Base-by-base conservation (phyloP, 2,888 invertebrate species). In the Ennomos fuscantarius region DNA sequence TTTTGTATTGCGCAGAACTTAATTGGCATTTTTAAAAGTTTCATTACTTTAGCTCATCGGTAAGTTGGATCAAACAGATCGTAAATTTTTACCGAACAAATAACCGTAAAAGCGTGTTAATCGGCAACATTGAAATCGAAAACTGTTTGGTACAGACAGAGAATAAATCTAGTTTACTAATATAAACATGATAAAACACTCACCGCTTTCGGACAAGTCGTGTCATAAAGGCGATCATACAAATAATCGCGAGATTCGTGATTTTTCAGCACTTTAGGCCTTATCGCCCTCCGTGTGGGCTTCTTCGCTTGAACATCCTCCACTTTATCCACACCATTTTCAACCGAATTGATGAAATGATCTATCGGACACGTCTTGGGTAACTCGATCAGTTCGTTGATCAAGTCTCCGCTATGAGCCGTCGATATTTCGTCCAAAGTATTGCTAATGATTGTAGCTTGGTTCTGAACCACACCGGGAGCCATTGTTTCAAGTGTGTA, bases 191-290 rank as follows among this genome's bases (percentile, higher is more conserved):
- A 34, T 12, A 41, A 10, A 24, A 40, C 33, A 86, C 90, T 88
- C 64, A 91, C 90, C 76, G 66, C 74, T 60, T 86, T 82, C 1
- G 92, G 91, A 62, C 89, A 88, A 2, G 82, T 76, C 1, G 79
- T 69, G 48, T 84, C 85, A 64, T 85, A 87, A 10, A 92, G 75
- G 0, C 91, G 84, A 62, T 92, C 92, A 60, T 92, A 92, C 63
- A 91, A 66, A 58, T 82, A 85, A 1, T 86, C 81, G 47, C 65
- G 67, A 0, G 87, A 84, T 61, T 89, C 90, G 15, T 76, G 57
- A 56, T 92, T 89, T 75, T 84, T 90, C 72, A 92, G 63, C 66
- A 90, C 85, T 70, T 86, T 89, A 0, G 92, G 92, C 52, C 79
- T 83, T 13, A 77, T 70, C 34, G 86, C 83, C 69, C 72, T 85